Conservation (phyloP, 2,888 invertebrate species). For the Lasioglossum lativentre region DNA sequence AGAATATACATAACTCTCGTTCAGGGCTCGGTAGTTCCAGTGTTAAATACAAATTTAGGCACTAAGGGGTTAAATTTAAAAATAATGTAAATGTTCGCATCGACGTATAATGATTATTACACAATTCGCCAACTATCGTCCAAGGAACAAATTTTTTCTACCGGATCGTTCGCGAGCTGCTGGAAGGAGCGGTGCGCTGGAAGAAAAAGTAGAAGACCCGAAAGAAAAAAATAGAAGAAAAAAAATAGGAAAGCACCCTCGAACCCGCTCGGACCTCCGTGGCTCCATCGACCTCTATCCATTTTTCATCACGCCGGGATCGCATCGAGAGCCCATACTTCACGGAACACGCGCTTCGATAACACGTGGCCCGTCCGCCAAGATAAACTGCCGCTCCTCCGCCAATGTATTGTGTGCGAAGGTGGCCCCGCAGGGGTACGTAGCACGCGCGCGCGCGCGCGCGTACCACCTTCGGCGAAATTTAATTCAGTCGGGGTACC, state of each 20-base stretch:
- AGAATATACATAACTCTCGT: too few relatives aligned
- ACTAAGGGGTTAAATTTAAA: too few relatives aligned
- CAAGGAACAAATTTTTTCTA: not conserved
- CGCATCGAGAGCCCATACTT: slow-evolving; percentile 16
- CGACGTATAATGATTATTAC: too few relatives aligned
- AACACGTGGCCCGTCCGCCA: slow-evolving; percentile 35
- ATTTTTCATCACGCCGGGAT: slow-evolving; percentile 34
- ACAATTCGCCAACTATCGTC: not conserved
- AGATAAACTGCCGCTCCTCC: slow-evolving; percentile 34
- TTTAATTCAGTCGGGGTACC: slow-evolving; percentile 26
- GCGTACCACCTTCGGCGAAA: not conserved
- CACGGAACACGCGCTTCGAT: slow-evolving; percentile 32
- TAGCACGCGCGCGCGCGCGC: not conserved
- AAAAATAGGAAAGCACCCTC: slow-evolving; percentile 3
- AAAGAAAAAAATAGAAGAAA: not conserved
- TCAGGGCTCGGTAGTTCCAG: too few relatives aligned
- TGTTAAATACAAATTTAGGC: too few relatives aligned
- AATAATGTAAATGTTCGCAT: too few relatives aligned
- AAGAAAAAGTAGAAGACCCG: not conserved
- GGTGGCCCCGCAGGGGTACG: not conserved
- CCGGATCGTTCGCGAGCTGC: not conserved
- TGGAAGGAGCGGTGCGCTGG: too few relatives aligned
- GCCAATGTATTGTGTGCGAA: not conserved
- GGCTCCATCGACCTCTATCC: slow-evolving; percentile 26
- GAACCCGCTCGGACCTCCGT: not conserved